A percentile compares a stretch with the other conserved stretches of the same genome.
Evolutionary conservation across 2,797 vertebrate genomes (phyloP).

Genomic region (Vipera ursinii): DNA sequence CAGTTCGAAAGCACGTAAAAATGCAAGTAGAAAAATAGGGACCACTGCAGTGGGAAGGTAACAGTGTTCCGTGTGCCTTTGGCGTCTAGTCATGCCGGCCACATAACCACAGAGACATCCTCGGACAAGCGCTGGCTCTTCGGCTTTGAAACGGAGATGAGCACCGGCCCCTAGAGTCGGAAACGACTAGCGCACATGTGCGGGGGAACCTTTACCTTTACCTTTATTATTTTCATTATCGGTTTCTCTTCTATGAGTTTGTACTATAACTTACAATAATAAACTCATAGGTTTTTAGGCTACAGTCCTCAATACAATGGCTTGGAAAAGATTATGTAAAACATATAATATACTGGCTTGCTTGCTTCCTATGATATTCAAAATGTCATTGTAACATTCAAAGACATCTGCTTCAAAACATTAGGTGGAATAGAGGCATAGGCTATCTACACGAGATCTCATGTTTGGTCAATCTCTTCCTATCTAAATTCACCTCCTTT

Average conservation of each 20-base stretch:
- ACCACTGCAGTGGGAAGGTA: too few species aligned
- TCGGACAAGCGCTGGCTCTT: too few species aligned
- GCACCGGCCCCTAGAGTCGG: too few species aligned
- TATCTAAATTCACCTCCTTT: slow-evolving; percentile 57
- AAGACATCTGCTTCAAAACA: slow-evolving; percentile 40
- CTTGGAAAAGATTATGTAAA: not conserved
- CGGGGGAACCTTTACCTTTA: too few species aligned
- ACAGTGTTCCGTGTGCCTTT: too few species aligned
- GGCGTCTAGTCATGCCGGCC: too few species aligned
- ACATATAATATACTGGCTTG: not conserved
- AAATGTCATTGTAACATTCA: not conserved
- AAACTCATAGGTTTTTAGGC: not conserved
- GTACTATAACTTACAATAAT: not conserved
- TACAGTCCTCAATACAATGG: not conserved
- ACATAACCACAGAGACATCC: too few species aligned
- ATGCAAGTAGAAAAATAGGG: too few species aligned
- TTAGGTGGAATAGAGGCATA: slow-evolving; percentile 28
- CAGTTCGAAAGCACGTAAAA: too few species aligned
- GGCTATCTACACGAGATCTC: not conserved
- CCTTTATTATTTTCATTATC: not conserved
- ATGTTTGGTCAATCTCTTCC: slow-evolving; percentile 41
- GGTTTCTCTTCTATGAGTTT: not conserved
- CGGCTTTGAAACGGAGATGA: too few species aligned
- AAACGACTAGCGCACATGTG: too few species aligned
- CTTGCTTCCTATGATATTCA: not conserved